Percentiles rank a stretch among this genome's conserved stretches.
These are phyloP conservation scores for Chelon labrosus DNA, from an alignment of 2,797 vertebrate species.

Conservation along the genomic window DNA sequence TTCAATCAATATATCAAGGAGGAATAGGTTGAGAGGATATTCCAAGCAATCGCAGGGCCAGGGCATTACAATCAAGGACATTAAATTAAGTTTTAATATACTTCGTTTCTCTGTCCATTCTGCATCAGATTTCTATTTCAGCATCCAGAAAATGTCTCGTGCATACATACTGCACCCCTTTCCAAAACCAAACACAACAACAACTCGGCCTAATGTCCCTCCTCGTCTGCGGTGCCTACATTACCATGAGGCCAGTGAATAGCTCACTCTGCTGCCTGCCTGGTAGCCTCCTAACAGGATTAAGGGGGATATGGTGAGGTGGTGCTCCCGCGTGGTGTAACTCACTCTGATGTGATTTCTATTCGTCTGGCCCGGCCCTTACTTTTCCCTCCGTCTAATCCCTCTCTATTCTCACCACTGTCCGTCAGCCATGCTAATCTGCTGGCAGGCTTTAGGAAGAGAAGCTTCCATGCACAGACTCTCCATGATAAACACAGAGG, in stretches of 20 bases:
- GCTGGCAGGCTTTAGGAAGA: constrained; percentile 53
- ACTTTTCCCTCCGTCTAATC: constrained; percentile 72
- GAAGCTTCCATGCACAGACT: constrained; percentile 30
- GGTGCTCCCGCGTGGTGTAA: constrained; percentile 60
- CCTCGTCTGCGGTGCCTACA: constrained; percentile 9
- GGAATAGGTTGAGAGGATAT: too few species aligned
- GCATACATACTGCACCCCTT: too few species aligned
- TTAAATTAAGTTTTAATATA: too few species aligned
- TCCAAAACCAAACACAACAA: too few species aligned
- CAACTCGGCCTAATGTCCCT: too few species aligned
- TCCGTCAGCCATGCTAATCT: constrained; percentile 73
- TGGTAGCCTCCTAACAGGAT: constrained; percentile 74
- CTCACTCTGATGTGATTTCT: constrained; percentile 74
- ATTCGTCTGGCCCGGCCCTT: constrained; percentile 64
- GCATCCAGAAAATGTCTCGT: too few species aligned
- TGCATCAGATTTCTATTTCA: too few species aligned
- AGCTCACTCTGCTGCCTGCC: constrained; percentile 36
- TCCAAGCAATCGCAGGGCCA: too few species aligned
- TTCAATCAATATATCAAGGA: too few species aligned
- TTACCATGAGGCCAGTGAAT: constrained; percentile 54
- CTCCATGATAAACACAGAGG: neutral
- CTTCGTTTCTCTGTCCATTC: too few species aligned
- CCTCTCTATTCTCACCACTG: constrained; percentile 71
- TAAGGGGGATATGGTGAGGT: constrained; percentile 66
- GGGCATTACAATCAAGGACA: too few species aligned